Conservation (phyloP, 2,113 vertebrate species). For the Phrynocephalus versicolor region DNA sequence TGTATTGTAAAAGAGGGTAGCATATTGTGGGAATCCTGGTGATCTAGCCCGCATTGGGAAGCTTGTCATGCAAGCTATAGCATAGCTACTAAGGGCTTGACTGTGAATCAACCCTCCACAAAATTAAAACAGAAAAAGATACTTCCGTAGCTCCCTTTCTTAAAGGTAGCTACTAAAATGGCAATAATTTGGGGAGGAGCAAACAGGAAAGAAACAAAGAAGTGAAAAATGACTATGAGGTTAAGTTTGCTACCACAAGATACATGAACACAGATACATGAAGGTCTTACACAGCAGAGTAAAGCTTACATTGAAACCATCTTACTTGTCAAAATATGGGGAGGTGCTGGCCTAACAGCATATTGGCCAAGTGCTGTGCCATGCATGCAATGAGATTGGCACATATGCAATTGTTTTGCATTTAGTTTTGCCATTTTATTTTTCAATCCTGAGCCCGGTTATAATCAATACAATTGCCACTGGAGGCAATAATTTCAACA, state of each 20-base stretch:
- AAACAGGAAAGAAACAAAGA: too few species aligned
- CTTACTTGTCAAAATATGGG: not conserved
- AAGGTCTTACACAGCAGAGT: not conserved
- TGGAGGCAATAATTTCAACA: not conserved
- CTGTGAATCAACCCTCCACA: not conserved
- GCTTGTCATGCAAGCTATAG: not conserved
- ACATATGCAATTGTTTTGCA: not conserved
- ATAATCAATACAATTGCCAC: not conserved
- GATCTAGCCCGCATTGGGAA: not conserved
- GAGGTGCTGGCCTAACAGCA: not conserved
- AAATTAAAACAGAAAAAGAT: not conserved
- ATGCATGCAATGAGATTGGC: not conserved
- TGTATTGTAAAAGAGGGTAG: not conserved
- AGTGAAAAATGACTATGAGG: not conserved
- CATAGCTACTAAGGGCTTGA: not conserved
- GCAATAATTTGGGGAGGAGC: too few species aligned
- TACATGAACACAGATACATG: not conserved
- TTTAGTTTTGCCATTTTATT: not conserved
- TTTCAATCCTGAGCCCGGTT: not conserved
- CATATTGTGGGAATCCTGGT: not conserved
- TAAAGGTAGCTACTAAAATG: not conserved
- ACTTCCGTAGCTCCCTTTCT: not conserved
- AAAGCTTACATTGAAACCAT: not conserved
- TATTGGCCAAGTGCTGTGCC: not conserved
- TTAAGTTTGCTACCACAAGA: not conserved